Conservation (phyloP, 2,888 invertebrate genomes). For the Synanthedon andrenaeformis region DNA sequence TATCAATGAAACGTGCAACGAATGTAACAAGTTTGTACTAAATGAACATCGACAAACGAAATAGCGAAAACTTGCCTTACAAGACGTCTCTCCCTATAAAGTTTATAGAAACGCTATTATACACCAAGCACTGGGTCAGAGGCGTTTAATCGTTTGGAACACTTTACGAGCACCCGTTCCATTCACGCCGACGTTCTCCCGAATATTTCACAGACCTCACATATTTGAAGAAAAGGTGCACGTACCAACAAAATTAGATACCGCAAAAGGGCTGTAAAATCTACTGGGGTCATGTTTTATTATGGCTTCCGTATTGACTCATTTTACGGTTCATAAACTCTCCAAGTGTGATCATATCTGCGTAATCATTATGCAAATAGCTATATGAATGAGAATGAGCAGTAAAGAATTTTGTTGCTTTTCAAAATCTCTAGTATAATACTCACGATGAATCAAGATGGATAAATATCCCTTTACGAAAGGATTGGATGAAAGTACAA, state of each 20-base stretch:
- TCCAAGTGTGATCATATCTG: constrained; percentile 21
- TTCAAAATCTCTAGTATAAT: too few relatives aligned
- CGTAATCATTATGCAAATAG: constrained; percentile 8
- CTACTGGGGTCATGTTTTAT: constrained; percentile 20
- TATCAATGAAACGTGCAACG: background rate
- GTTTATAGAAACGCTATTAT: constrained; percentile 22
- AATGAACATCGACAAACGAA: background rate
- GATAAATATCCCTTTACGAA: too few relatives aligned
- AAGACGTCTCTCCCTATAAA: constrained; percentile 2
- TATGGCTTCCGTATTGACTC: constrained; percentile 17
- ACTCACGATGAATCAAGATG: too few relatives aligned
- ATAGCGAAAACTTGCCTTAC: background rate
- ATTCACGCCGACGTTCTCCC: constrained; percentile 17
- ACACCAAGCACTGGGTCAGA: constrained; percentile 28
- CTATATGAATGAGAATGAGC: constrained; percentile 13
- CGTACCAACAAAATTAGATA: constrained; percentile 25
- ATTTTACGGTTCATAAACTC: constrained; percentile 37
- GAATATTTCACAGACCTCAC: constrained; percentile 19
- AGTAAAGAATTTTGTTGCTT: background rate
- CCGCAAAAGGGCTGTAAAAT: constrained; percentile 18
- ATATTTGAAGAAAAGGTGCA: constrained; percentile 14
- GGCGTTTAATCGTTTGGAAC: constrained; percentile 46
- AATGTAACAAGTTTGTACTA: background rate
- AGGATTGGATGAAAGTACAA: too few relatives aligned
- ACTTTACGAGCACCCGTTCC: constrained; percentile 34